Percentiles rank a stretch among this genome's conserved stretches.
phyloP scores from a whole-genome alignment of 2,113 vertebrate genomes.

The Neolamprologus cancellatus region DNA sequence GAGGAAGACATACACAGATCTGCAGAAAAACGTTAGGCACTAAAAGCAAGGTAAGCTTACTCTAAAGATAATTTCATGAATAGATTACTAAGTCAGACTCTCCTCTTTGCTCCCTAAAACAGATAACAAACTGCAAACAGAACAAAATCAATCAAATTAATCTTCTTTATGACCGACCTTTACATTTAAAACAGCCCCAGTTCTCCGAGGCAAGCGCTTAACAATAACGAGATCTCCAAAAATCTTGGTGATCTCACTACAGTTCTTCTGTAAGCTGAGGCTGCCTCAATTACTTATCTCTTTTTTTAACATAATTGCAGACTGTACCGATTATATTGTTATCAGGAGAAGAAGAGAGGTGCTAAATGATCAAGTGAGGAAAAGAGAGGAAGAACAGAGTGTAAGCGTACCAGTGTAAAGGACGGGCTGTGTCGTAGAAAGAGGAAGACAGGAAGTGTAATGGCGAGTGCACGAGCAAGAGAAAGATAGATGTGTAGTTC shows the following conservation, averaged over 20 bases:
- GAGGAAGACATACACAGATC: not conserved
- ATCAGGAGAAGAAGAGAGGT: not conserved
- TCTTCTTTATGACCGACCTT: not conserved
- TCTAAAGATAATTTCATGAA: not conserved
- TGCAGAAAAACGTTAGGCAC: not conserved
- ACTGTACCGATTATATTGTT: not conserved
- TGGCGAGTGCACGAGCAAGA: not conserved
- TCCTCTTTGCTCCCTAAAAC: not conserved
- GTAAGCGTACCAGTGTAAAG: not conserved
- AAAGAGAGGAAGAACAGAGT: not conserved
- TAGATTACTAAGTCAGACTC: not conserved
- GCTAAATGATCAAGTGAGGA: not conserved
- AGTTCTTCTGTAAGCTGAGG: not conserved
- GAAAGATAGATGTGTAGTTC: not conserved
- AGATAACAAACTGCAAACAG: not conserved
- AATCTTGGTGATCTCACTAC: not conserved
- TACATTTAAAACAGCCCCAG: not conserved
- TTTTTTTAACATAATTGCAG: not conserved
- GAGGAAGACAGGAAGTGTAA: not conserved
- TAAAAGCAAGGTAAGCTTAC: not conserved
- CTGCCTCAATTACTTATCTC: not conserved
- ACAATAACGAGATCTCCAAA: not conserved
- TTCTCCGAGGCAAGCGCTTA: not conserved
- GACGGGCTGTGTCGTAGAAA: not conserved
- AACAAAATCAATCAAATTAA: not conserved